Conservation (phyloP, 2,113 vertebrate species). For the Ageneiosus marmoratus region DNA sequence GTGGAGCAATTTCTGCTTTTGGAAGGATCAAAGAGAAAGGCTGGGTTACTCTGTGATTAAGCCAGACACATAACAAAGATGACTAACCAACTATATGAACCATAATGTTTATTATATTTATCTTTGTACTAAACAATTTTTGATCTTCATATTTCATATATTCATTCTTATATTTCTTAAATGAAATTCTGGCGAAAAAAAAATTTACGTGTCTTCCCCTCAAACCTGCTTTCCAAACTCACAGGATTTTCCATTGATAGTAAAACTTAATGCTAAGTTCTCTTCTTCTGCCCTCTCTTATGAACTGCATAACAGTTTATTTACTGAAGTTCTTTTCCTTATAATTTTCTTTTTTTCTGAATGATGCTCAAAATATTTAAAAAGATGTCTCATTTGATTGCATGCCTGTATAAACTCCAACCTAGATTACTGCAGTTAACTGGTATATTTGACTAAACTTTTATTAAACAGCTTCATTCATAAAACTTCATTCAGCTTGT, state of each 20-base stretch:
- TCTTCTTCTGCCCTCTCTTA: background rate
- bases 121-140: background rate
- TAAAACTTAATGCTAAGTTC: background rate
- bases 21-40: conserved; percentile 8
- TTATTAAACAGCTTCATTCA: background rate
- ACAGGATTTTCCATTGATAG: background rate
- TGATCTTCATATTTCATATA: background rate
- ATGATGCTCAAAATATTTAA: background rate
- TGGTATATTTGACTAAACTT: background rate
- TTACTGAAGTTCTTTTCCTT: too few species aligned
- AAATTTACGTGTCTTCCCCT: background rate
- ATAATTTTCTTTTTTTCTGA: background rate
- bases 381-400: background rate
- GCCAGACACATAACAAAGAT: background rate
- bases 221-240: background rate
- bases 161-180: background rate
- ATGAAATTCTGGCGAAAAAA: background rate
- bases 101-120: background rate
- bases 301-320: background rate
- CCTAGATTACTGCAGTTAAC: background rate
- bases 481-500: background rate
- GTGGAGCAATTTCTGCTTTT: background rate
- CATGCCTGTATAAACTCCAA: background rate
- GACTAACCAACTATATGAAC: background rate
- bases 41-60: background rate